Evolutionary conservation across 2,888 invertebrate species (phyloP).

Genomic region (Ectropis crepuscularia): DNA sequence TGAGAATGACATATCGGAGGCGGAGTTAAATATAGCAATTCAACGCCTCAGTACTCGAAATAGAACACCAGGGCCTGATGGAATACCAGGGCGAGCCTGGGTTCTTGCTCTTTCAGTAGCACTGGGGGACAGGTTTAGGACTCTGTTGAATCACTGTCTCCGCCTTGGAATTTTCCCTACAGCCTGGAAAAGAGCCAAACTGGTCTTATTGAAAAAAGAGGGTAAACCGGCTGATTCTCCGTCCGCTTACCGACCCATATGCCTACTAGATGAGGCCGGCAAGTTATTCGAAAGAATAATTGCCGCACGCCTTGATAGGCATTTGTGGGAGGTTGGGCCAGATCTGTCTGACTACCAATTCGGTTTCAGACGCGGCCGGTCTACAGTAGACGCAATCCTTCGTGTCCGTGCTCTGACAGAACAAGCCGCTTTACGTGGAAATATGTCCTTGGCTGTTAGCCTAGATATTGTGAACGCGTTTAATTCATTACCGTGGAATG

Average conservation of each 20-base stretch:
- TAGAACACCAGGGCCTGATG: slow-evolving; percentile 7
- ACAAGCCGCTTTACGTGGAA: background rate
- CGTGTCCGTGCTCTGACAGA: background rate
- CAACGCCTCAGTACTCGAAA: background rate
- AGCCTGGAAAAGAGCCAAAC: slow-evolving; percentile 10
- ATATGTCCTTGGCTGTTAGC: background rate
- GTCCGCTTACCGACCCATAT: slow-evolving; percentile 10
- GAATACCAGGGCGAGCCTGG: background rate
- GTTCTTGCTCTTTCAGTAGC: background rate
- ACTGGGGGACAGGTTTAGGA: background rate
- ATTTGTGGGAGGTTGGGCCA: background rate
- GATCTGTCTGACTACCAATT: slow-evolving; percentile 11
- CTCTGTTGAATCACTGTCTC: background rate
- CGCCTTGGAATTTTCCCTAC: background rate
- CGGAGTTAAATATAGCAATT: background rate
- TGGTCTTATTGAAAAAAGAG: slow-evolving; percentile 10
- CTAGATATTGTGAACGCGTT: slow-evolving; percentile 13
- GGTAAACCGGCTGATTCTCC: slow-evolving; percentile 10
- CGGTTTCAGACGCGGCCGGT: slow-evolving; percentile 7
- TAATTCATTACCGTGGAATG: slow-evolving; percentile 11
- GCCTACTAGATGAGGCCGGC: slow-evolving; percentile 9
- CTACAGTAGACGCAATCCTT: slow-evolving; percentile 5
- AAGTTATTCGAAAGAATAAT: slow-evolving; percentile 13
- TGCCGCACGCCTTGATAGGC: slow-evolving; percentile 2
- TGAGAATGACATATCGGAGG: background rate